Conservation (phyloP, 2,113 vertebrate species). For the Melanerpes aurifrons region DNA sequence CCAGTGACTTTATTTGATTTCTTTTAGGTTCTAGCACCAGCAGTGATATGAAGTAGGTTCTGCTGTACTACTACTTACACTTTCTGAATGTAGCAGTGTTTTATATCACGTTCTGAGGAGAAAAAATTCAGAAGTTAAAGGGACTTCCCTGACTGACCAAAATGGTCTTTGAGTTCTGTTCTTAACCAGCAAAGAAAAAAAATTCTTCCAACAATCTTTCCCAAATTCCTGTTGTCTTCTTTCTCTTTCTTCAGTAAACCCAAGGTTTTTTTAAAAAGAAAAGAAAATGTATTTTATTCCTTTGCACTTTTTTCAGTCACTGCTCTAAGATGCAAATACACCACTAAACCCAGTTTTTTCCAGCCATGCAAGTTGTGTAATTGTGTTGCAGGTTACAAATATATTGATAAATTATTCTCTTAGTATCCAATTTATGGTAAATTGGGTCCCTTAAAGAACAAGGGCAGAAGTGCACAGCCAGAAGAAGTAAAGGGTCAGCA, state of each 20-base stretch:
- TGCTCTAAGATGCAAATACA: background rate
- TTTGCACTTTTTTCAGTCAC: background rate
- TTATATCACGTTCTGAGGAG: background rate
- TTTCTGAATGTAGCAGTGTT: background rate
- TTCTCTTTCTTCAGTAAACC: background rate
- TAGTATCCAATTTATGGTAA: constrained; percentile 14
- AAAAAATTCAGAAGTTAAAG: background rate
- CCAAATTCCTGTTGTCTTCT: background rate
- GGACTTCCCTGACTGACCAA: background rate
- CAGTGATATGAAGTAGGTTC: background rate
- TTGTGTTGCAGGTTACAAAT: background rate
- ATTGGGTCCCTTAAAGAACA: background rate
- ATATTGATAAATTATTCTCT: constrained; percentile 11
- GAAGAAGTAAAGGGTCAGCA: background rate
- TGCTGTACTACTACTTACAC: background rate
- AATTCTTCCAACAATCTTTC: background rate
- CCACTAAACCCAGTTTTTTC: background rate
- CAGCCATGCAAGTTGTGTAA: background rate
- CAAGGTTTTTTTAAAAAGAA: background rate
- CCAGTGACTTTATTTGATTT: background rate
- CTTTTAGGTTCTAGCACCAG: background rate
- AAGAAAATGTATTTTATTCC: background rate
- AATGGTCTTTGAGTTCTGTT: background rate
- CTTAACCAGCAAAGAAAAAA: background rate
- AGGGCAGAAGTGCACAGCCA: background rate